phyloP scores from a whole-genome alignment of 2,888 invertebrate species.

The Erebia ligea region DNA sequence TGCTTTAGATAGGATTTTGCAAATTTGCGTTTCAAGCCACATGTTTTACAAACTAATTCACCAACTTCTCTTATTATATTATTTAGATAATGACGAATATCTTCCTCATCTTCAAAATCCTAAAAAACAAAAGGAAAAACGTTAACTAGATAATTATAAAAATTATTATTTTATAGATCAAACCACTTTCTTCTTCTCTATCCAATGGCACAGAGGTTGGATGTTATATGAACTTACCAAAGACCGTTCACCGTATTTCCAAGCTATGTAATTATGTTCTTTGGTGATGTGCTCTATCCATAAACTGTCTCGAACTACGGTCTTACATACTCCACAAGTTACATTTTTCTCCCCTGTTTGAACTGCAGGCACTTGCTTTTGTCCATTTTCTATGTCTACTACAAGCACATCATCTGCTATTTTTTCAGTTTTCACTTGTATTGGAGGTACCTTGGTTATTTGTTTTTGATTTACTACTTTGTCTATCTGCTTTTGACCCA shows the following conservation, averaged over 20 bases:
- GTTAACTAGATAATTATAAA: neutral
- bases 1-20: conserved; percentile 51
- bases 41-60: conserved; percentile 50
- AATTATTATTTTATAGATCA: neutral
- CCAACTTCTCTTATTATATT: conserved; percentile 45
- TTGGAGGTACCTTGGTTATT: neutral
- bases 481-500: neutral
- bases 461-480: neutral
- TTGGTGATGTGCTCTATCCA: conserved; percentile 54
- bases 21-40: conserved; percentile 45
- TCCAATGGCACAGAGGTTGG: neutral
- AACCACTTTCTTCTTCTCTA: neutral
- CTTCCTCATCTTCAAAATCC: conserved; percentile 45
- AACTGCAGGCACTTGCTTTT: neutral
- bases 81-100: conserved; percentile 49
- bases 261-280: conserved; percentile 55
- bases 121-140: conserved; percentile 25
- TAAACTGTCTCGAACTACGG: conserved; percentile 20
- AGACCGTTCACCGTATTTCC: conserved; percentile 47
- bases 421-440: neutral
- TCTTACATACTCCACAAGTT: conserved; percentile 45
- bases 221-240: conserved; percentile 47
- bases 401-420: neutral
- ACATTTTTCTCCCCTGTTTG: conserved; percentile 1
- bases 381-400: conserved; percentile 2